A percentile compares a stretch with the other conserved stretches of the same genome.
phyloP scores from a whole-genome alignment of 2,113 vertebrate genomes.

The Sinocyclocheilus rhinocerous region DNA sequence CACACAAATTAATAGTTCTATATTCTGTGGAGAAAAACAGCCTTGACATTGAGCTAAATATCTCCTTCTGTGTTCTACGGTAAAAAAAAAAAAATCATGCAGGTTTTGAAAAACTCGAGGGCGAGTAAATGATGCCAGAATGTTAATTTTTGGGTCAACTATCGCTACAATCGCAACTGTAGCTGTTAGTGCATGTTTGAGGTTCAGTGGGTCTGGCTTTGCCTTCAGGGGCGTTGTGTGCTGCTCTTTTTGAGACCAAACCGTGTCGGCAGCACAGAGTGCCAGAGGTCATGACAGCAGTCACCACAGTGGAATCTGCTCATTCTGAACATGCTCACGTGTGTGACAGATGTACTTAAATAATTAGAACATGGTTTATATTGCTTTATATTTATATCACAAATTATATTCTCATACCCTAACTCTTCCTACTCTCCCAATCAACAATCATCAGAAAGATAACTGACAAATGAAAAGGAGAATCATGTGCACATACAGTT shows the following conservation, averaged over 20 bases:
- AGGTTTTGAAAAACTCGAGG: not conserved
- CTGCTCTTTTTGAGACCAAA: constrained; percentile 31
- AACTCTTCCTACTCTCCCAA: not conserved
- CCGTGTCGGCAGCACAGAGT: not conserved
- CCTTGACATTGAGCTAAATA: not conserved
- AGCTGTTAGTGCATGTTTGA: constrained; percentile 2
- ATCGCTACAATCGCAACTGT: not conserved
- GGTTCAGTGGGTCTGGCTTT: constrained; percentile 26
- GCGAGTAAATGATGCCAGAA: not conserved
- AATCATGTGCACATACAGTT: not conserved
- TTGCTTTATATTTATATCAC: not conserved
- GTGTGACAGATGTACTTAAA: not conserved
- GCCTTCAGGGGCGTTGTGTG: constrained; percentile 2
- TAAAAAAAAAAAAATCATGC: not conserved
- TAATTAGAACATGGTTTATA: not conserved
- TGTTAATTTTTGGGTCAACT: not conserved
- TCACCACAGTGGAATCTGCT: constrained; percentile 25
- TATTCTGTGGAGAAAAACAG: not conserved
- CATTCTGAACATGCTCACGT: not conserved
- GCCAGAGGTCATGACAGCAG: constrained; percentile 39
- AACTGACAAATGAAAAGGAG: not conserved
- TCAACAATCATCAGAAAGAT: not conserved
- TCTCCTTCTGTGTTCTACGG: not conserved
- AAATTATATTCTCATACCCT: not conserved
- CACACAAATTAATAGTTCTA: not conserved